Conservation (phyloP, 64 coral and sea anemone species). For the Montipora sp. region DNA sequence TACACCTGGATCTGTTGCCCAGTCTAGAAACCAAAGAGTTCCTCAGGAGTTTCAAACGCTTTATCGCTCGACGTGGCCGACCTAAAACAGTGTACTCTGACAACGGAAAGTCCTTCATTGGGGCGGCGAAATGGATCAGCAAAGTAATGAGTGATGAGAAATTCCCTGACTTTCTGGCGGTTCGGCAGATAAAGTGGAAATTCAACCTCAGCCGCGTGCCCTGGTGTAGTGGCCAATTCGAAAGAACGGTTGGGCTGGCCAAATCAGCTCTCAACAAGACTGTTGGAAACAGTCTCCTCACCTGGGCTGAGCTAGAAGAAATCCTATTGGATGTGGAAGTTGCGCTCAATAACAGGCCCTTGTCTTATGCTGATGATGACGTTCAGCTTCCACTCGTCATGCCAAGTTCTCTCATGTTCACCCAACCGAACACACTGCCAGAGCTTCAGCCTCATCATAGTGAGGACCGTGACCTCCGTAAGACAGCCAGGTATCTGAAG, state of each 20-base stretch:
- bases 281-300: conserved; percentile 17
- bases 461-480: no score
- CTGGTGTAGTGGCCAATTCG: not conserved
- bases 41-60: conserved; percentile 25
- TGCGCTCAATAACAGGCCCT: not conserved
- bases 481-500: no score
- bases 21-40: conserved; percentile 34
- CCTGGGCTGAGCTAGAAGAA: not conserved
- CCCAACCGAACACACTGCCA: not conserved
- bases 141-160: not conserved
- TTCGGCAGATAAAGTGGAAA: not conserved
- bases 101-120: no score
- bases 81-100: not conserved
- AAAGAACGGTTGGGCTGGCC: not conserved
- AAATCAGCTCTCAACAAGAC: conserved; percentile 44
- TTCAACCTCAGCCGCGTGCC: not conserved
- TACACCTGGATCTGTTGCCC: conserved; percentile 64
- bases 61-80: not conserved
- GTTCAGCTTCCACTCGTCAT: conserved; percentile 32
- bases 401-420: not conserved
- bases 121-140: not conserved
- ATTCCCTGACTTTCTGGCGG: no score
- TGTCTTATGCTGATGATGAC: conserved; percentile 31
- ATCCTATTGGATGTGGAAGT: conserved; percentile 24
- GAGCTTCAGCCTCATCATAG: not conserved